A percentile compares a stretch with the other conserved stretches of the same genome.
Conservation (phyloP, 2,113 vertebrate genomes). For the Ailurus styani region DNA sequence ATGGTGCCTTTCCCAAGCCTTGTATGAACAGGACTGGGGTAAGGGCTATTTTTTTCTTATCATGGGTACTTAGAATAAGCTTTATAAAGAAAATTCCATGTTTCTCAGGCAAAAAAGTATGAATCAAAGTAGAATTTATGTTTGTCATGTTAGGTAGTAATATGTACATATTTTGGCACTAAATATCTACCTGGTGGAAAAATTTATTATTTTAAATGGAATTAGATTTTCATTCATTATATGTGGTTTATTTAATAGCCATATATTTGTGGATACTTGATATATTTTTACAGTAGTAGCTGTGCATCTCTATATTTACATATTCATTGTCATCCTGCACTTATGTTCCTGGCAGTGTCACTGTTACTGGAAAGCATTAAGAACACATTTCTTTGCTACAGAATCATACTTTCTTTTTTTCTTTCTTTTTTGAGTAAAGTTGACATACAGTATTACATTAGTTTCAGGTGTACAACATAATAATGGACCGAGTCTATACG, state of each 20-base stretch:
- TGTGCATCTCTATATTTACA: not conserved
- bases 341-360: not conserved
- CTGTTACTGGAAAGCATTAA: not conserved
- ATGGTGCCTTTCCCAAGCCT: conserved; percentile 90
- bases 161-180: conserved; percentile 17
- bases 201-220: not conserved
- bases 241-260: not conserved
- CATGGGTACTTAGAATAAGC: conserved; percentile 73
- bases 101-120: conserved; percentile 82
- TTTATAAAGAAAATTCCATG: conserved; percentile 81
- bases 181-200: conserved; percentile 10
- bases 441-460: not conserved
- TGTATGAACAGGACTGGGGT: conserved; percentile 91
- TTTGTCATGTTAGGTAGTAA: not conserved
- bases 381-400: not conserved
- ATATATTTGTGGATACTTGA: not conserved
- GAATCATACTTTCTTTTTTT: not conserved
- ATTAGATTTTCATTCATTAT: not conserved
- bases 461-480: not conserved
- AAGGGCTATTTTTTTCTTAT: conserved; percentile 81
- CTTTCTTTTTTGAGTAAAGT: not conserved
- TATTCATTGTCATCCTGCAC: not conserved
- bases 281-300: not conserved
- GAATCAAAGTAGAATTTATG: conserved; percentile 30
- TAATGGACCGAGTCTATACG: not conserved